A percentile compares a stretch with the other conserved stretches of the same genome.
phyloP scores from a whole-genome alignment of 2,888 invertebrate species.

The Hyles lineata region DNA sequence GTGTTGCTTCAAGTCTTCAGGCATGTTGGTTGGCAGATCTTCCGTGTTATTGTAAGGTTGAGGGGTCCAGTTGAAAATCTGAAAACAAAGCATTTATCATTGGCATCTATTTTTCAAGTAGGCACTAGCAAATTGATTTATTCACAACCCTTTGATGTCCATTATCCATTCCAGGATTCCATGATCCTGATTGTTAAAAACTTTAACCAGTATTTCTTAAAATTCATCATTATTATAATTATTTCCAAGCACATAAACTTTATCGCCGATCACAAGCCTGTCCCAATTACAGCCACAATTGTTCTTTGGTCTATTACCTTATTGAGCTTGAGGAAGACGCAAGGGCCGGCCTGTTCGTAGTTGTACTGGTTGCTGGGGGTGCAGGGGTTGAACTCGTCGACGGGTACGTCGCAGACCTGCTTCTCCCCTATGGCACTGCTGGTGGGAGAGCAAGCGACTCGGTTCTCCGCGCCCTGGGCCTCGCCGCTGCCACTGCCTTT shows the following conservation, averaged over 20 bases:
- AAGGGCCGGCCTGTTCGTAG: slow-evolving; percentile 94
- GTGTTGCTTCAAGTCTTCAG: slow-evolving; percentile 89
- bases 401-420: slow-evolving; percentile 93
- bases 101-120: not conserved
- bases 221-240: no score
- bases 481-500: slow-evolving; percentile 77
- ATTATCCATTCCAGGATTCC: no score
- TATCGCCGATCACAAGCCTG: slow-evolving; percentile 30
- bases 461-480: slow-evolving; percentile 83
- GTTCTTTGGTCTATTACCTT: slow-evolving; percentile 85
- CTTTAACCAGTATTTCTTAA: no score
- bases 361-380: slow-evolving; percentile 92
- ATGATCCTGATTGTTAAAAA: no score
- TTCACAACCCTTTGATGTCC: no score
- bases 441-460: slow-evolving; percentile 87
- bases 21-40: slow-evolving; percentile 89
- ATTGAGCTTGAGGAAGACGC: slow-evolving; percentile 98
- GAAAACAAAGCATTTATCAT: slow-evolving; percentile 42
- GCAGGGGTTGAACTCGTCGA: slow-evolving; percentile 90
- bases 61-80: slow-evolving; percentile 96
- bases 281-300: slow-evolving; percentile 33
- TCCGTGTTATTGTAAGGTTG: slow-evolving; percentile 90
- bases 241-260: not conserved
- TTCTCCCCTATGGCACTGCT: slow-evolving; percentile 85
- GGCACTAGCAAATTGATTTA: not conserved